phyloP scores from a whole-genome alignment of 2,113 vertebrate genomes.

The Varanus komodoensis region DNA sequence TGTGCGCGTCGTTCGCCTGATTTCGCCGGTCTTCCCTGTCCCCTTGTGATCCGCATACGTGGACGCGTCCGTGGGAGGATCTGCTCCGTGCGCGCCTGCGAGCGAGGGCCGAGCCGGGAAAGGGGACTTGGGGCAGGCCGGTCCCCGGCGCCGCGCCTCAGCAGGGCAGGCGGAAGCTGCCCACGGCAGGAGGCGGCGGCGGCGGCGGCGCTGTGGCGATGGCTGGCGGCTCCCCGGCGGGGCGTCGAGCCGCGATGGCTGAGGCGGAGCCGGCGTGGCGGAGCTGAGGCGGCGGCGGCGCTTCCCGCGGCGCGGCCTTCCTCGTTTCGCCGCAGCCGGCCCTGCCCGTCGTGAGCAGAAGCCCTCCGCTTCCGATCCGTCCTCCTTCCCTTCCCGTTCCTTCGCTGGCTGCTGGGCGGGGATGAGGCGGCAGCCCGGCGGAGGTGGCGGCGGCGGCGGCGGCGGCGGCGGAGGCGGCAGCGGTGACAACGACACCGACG shows the following conservation, averaged over 20 bases:
- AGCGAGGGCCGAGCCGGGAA: not conserved
- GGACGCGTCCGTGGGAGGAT: not conserved
- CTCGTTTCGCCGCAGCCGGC: not conserved
- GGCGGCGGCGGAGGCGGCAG: conserved; percentile 20
- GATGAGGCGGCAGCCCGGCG: conserved; percentile 54
- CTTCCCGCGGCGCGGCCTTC: not conserved
- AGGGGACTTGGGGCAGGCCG: not conserved
- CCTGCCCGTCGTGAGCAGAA: not conserved
- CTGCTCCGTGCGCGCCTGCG: accelerated
- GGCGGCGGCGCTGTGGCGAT: conserved; percentile 31
- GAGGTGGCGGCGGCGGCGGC: conserved; percentile 8
- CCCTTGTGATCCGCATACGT: accelerated
- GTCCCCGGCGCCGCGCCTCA: accelerated
- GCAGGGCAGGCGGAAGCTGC: not conserved
- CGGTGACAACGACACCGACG: not conserved
- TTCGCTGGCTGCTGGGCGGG: conserved; percentile 33
- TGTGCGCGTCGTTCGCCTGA: not conserved
- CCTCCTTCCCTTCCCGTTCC: not conserved
- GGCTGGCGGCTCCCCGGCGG: not conserved
- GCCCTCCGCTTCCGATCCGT: not conserved
- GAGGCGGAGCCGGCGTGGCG: conserved; percentile 18
- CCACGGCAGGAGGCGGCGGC: not conserved
- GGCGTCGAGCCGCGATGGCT: conserved; percentile 9
- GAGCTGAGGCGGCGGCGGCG: not conserved
- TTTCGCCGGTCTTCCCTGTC: too few species aligned